Base-by-base conservation (phyloP, 2,888 invertebrate genomes). In the Syrphus vitripennis region DNA sequence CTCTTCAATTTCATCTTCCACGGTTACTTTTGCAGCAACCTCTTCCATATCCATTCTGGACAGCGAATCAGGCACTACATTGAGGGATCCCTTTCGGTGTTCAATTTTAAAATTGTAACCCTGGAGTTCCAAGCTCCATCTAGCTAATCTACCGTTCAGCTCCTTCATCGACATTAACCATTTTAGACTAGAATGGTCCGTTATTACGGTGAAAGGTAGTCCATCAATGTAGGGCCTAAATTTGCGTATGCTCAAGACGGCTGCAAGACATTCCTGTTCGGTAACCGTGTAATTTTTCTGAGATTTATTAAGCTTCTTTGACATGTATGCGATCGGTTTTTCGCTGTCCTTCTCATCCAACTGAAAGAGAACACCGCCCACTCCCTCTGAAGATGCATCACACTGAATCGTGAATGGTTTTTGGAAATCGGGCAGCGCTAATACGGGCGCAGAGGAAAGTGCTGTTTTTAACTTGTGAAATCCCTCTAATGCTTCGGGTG, bases 121-220 rank as follows among this genome's bases (percentile, higher is more conserved):
- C 19, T 72, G 72, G 10, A 61, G 59, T 45, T 72, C 40, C n/a
- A n/a, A n/a, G n/a, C 42, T 42, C 67, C n/a, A 19, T 4, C 7
- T 19, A 34, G 53, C 34, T 55, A 19, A 10, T 31, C 53, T 53
- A 37, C 70, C 70, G 31, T 10, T 29, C 37, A 55, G 37, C 16
- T 34, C 34, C 26, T n/a, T n/a, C n/a, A n/a, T n/a, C n/a, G n/a
- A n/a, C n/a, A n/a, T n/a, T n/a, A n/a, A n/a, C n/a, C n/a, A n/a
- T n/a, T n/a, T n/a, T n/a, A n/a, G n/a, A n/a, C n/a, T n/a, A n/a
- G n/a, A n/a, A n/a, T n/a, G n/a, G 40, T 61, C 40, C 3, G 57
- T 34, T 19, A 34, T 34, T 34, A 34, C 19, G 6, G 16, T 45
- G 10, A 45, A 45, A 45, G 45, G 45, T 16, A 19, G 16, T 45